A percentile compares a stretch with the other conserved stretches of the same genome.
Evolutionary conservation across 1,140 invertebrate species (phyloP).

Genomic region (Drosophila arizonae): DNA sequence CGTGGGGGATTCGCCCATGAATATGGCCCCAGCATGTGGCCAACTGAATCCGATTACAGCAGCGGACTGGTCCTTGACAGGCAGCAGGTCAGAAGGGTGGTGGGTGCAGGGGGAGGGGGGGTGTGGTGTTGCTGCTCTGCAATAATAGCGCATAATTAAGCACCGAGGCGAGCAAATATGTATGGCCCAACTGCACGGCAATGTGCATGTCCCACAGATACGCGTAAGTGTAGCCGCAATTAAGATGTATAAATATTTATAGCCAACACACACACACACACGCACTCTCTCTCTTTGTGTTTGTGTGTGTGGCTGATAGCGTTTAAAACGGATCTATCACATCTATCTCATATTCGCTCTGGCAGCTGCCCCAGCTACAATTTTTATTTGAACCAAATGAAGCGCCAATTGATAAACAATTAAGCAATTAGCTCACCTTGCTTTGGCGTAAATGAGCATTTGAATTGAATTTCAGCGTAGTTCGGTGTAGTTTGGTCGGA

Average conservation of each 20-base stretch:
- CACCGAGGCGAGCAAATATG: background rate
- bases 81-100: background rate
- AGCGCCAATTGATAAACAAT: background rate
- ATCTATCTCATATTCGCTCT: background rate
- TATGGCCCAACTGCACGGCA: slow-evolving; percentile 16
- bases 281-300: background rate
- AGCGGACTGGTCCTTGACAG: slow-evolving; percentile 1
- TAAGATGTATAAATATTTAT: slow-evolving; percentile 28
- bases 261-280: background rate
- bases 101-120: background rate
- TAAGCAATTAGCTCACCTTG: background rate
- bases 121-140: background rate
- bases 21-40: slow-evolving; percentile 23
- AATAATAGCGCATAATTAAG: slow-evolving; percentile 76
- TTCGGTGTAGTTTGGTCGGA: too few relatives aligned
- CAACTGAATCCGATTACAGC: slow-evolving; percentile 33
- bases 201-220: slow-evolving; percentile 19
- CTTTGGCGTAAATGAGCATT: background rate
- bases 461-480: too few relatives aligned
- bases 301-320: background rate
- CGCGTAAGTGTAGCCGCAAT: slow-evolving; percentile 10
- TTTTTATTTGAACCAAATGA: background rate
- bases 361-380: background rate
- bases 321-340: slow-evolving; percentile 3
- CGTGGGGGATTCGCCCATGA: slow-evolving; percentile 1